phyloP scores from a whole-genome alignment of 2,888 invertebrate genomes.

The Penaeus monodon region DNA sequence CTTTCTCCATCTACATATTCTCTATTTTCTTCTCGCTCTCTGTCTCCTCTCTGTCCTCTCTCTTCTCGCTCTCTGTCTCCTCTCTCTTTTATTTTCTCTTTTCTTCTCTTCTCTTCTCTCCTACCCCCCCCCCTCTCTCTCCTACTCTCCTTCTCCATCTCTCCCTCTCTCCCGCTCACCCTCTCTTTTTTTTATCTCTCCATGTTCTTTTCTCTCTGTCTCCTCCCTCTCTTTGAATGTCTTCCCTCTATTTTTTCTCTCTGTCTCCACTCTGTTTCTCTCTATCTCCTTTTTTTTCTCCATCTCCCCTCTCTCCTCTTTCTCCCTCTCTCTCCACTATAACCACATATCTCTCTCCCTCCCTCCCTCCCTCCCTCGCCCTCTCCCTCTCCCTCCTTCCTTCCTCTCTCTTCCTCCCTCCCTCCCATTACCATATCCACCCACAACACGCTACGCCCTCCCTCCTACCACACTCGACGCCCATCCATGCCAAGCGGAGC shows the following conservation, averaged over 20 bases:
- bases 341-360: rapidly evolving
- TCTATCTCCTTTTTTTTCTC: not conserved
- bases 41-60: not conserved
- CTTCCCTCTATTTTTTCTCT: not conserved
- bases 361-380: not conserved
- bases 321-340: not conserved
- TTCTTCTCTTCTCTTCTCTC: not conserved
- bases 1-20: too few species aligned
- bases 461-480: too few species aligned
- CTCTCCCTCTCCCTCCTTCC: not conserved
- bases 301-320: not conserved
- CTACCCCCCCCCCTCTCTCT: not conserved
- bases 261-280: not conserved
- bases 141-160: too few species aligned
- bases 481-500: too few species aligned
- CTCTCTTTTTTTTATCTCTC: not conserved
- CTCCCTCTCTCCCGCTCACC: not conserved
- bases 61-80: not conserved
- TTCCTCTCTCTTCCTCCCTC: too few species aligned
- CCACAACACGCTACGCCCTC: too few species aligned
- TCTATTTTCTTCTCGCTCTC: not conserved
- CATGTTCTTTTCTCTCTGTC: not conserved
- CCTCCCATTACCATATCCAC: too few species aligned
- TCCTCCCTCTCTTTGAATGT: not conserved
- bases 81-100: not conserved